A percentile compares a stretch with the other conserved stretches of the same genome.
Evolutionary conservation across 2,797 vertebrate species (phyloP).

Genomic region (Gymnoscopelus microlampas): DNA sequence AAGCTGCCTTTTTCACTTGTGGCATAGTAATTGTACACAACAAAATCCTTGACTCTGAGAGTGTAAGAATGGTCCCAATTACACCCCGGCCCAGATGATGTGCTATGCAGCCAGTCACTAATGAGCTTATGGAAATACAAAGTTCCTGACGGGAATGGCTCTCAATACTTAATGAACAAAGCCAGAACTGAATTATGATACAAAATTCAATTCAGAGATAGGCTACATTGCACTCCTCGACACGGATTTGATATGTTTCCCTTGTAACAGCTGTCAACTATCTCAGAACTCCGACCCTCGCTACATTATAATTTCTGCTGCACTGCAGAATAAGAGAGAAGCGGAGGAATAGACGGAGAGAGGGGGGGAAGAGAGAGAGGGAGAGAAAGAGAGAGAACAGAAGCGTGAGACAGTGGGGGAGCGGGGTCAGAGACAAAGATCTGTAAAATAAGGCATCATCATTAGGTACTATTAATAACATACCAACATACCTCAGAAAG

Average conservation of each 20-base stretch:
- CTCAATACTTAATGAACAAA: conserved; percentile 67
- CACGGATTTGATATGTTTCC: conserved; percentile 36
- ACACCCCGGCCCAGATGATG: conserved; percentile 55
- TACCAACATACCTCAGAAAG: conserved; percentile 16
- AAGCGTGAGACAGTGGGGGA: not conserved
- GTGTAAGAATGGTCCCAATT: too few species aligned
- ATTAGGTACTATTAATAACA: conserved; percentile 58
- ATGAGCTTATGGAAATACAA: conserved; percentile 78
- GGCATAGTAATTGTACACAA: conserved; percentile 65
- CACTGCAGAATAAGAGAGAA: conserved; percentile 3
- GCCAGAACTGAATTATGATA: conserved; percentile 53
- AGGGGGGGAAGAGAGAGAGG: conserved; percentile 7
- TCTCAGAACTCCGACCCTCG: not conserved
- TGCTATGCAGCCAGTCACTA: conserved; percentile 63
- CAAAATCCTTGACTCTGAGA: conserved; percentile 19
- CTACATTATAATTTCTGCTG: conserved; percentile 6
- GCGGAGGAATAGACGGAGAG: not conserved
- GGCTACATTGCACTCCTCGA: conserved; percentile 25
- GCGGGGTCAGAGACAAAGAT: conserved; percentile 38
- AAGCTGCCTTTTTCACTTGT: conserved; percentile 64
- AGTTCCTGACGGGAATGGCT: conserved; percentile 62
- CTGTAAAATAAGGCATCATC: conserved; percentile 53
- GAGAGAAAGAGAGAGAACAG: conserved; percentile 10
- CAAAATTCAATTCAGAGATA: conserved; percentile 50
- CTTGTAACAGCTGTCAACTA: conserved; percentile 33